Conservation (phyloP, 2,113 vertebrate genomes). For the Connochaetes taurinus region DNA sequence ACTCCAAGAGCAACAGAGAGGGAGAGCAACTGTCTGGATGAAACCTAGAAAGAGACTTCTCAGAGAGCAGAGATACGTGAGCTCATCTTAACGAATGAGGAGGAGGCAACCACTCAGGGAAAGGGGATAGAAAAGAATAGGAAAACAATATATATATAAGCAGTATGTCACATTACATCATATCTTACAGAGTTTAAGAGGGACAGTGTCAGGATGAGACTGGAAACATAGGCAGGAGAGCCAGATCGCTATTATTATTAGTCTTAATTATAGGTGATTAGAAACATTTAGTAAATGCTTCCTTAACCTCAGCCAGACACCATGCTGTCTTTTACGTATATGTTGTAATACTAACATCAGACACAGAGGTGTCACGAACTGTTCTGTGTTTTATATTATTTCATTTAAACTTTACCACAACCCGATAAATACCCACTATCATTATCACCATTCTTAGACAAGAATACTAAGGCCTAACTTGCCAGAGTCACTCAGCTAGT, state of each 20-base stretch:
- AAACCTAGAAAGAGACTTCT: background rate
- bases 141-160: background rate
- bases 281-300: background rate
- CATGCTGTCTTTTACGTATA: background rate
- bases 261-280: background rate
- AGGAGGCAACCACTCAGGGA: background rate
- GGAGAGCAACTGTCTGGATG: background rate
- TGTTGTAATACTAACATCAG: background rate
- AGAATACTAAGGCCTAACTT: background rate
- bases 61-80: background rate
- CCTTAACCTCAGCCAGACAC: background rate
- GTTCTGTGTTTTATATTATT: background rate
- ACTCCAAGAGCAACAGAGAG: background rate
- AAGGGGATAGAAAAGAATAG: background rate
- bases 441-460: background rate
- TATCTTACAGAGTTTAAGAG: background rate
- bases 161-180: background rate
- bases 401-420: background rate
- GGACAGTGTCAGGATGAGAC: background rate
- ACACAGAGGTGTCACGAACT: background rate
- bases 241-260: background rate
- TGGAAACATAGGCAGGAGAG: background rate
- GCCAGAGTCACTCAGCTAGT: background rate
- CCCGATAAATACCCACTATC: background rate
- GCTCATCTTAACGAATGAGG: background rate